Percentiles rank a stretch among this genome's conserved stretches.
Conservation (phyloP, 2,797 vertebrate genomes). For the Neopelma chrysocephalum region DNA sequence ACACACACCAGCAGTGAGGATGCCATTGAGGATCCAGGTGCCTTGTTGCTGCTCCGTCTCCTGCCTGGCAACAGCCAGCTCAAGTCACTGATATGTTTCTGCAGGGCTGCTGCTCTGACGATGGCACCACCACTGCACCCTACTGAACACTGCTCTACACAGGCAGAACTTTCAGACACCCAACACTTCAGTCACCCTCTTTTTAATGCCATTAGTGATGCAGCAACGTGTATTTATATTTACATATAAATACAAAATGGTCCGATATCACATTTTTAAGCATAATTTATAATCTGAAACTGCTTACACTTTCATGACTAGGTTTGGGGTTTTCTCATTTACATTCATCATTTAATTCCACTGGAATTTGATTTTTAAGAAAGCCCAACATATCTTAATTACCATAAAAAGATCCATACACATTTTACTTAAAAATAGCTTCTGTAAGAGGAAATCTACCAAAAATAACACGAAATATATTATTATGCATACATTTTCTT, state of each 20-base stretch:
- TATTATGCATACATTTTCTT: conserved; percentile 48
- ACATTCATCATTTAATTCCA: conserved; percentile 62
- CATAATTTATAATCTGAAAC: conserved; percentile 49
- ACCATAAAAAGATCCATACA: conserved; percentile 58
- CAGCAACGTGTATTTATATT: conserved; percentile 56
- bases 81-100: rapidly evolving
- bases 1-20: not conserved
- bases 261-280: conserved; percentile 32
- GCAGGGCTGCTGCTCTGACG: not conserved
- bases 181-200: not conserved
- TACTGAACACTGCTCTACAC: rapidly evolving
- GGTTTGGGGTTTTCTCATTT: conserved; percentile 46
- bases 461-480: conserved; percentile 74
- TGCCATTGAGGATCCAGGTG: rapidly evolving
- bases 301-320: conserved; percentile 42
- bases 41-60: not conserved
- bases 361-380: conserved; percentile 61
- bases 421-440: conserved; percentile 70
- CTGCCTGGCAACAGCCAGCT: not conserved
- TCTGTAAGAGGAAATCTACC: conserved; percentile 68
- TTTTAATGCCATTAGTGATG: conserved; percentile 48
- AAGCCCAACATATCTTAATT: conserved; percentile 45
- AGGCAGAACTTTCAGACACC: not conserved
- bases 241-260: conserved; percentile 56
- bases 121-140: not conserved